Evolutionary conservation across 2,888 invertebrate species (phyloP), one percentile per base, ranked within the genome.

Genomic region (Agrochola lota): DNA sequence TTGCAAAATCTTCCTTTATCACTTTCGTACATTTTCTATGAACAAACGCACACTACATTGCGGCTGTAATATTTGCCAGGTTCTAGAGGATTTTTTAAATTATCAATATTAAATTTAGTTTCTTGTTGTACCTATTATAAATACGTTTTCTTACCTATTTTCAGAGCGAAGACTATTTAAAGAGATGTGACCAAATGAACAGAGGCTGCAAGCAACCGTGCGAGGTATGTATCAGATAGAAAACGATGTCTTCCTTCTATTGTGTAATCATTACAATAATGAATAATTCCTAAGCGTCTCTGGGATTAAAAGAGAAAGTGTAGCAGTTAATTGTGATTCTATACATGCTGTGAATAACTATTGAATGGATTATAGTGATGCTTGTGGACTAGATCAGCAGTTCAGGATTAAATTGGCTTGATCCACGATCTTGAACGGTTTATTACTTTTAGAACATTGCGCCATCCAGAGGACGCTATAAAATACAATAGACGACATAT

Each of bases 111-210:
- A 15, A 40, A 52, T 7, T 52, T 5, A 7, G 7, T 55, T 26
- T 40, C 15, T 20, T 20, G 5, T 20, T n/a, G 15, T 9, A 2
- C 26, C 23, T 2, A 57, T 59, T 78, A 17, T 17, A 52, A 55
- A n/a, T 6, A 81, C 4, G 0, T 59, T 57, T 66, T 46, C 2
- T 60, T 57, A 77, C 62, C 77, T 74, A n/a, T 62, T 95, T 95
- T 83, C 94, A 96, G 96, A 95, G 95, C 64, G 95, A 96, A 80
- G 95, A 95, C 57, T 95, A 93, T 81, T 91, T 96, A 40, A 92
- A 92, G 63, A 94, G 92, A 84, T 94, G 94, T 74, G 94, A 95
- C 52, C 92, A 87, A 72, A 89, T 93, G 1, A 87, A 93, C 11
- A 88, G 85, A 57, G 88, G 83, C 2, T 96, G 96, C 74, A 95